phyloP scores from a whole-genome alignment of 2,888 invertebrate genomes.

The Patella depressa region DNA sequence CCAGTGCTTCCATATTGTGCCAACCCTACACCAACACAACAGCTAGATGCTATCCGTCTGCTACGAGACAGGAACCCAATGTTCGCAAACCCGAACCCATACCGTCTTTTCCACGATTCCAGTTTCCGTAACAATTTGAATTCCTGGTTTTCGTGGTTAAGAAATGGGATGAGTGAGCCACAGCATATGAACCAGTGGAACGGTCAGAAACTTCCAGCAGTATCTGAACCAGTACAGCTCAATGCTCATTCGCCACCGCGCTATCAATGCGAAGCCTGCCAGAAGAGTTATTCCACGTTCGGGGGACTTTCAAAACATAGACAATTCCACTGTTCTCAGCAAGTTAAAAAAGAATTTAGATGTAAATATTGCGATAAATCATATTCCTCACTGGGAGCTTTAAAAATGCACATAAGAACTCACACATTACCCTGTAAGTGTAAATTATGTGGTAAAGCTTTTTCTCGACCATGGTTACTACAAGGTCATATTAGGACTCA shows the following conservation, averaged over 20 bases:
- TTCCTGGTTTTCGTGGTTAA: slow-evolving; percentile 31
- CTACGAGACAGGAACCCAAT: slow-evolving; percentile 24
- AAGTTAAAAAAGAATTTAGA: slow-evolving; percentile 88
- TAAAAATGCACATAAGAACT: slow-evolving; percentile 99
- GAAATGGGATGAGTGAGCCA: background rate
- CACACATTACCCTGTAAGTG: slow-evolving; percentile 98
- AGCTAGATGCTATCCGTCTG: slow-evolving; percentile 27
- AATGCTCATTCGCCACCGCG: slow-evolving; percentile 25
- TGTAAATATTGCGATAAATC: slow-evolving; percentile 97
- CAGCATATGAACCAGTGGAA: background rate
- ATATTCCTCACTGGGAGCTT: slow-evolving; percentile 93
- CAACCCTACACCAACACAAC: background rate
- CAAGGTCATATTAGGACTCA: slow-evolving; percentile 98
- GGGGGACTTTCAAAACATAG: slow-evolving; percentile 94
- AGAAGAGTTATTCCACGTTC: slow-evolving; percentile 94
- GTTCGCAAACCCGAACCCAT: slow-evolving; percentile 12
- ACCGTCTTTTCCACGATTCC: slow-evolving; percentile 13
- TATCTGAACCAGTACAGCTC: slow-evolving; percentile 4
- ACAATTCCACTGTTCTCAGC: slow-evolving; percentile 90
- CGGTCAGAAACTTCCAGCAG: slow-evolving; percentile 12
- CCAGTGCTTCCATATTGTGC: background rate
- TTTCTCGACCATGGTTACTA: slow-evolving; percentile 95
- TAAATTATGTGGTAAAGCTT: slow-evolving; percentile 95
- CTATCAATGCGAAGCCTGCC: slow-evolving; percentile 84
- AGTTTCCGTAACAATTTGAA: slow-evolving; percentile 16